A percentile compares a stretch with the other conserved stretches of the same genome.
These are phyloP conservation scores for Drosophila paucipuncta DNA, from an alignment of 2,888 invertebrate species.

Conservation along the genomic window DNA sequence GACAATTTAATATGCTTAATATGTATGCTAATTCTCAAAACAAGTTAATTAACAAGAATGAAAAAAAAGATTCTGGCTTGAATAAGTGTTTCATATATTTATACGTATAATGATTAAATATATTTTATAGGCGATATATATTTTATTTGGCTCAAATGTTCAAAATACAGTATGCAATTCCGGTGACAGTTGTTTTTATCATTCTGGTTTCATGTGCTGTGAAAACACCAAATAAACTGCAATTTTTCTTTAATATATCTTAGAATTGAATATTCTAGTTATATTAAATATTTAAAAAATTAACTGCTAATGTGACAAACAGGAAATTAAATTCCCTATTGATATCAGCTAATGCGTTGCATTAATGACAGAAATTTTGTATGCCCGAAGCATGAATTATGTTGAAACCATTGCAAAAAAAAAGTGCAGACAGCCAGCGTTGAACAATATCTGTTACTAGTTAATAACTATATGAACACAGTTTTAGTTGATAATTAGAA, in stretches of 20 bases:
- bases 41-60: not conserved
- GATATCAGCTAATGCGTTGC: not conserved
- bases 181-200: not conserved
- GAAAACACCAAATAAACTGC: not conserved
- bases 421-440: not conserved
- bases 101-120: no score
- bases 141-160: no score
- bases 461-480: conserved; percentile 5
- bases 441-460: not conserved
- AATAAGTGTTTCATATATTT: not conserved
- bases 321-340: not conserved
- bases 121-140: no score
- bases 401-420: not conserved
- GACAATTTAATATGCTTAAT: not conserved
- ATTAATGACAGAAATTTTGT: not conserved
- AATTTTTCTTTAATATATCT: no score
- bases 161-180: not conserved
- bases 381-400: not conserved
- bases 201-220: not conserved
- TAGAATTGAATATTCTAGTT: not conserved
- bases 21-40: not conserved
- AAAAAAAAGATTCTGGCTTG: not conserved
- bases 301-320: not conserved
- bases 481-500: conserved; percentile 28
- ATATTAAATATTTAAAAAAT: not conserved